These are phyloP conservation scores for Abscondita cerata DNA, from an alignment of 2,888 invertebrate species.

Conservation along the genomic window DNA sequence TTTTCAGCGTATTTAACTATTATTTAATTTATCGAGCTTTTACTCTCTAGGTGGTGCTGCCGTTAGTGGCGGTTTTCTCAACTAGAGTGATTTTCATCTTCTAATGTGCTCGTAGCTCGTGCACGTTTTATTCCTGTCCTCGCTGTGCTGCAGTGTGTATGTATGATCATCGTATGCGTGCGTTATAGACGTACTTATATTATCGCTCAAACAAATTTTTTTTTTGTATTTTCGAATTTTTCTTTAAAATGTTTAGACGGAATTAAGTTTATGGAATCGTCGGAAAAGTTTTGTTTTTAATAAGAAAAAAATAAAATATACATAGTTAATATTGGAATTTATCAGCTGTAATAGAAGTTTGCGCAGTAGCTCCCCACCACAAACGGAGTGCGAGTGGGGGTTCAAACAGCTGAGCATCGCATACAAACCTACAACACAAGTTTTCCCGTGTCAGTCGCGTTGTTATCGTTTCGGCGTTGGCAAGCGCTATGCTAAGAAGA, in stretches of 20 bases:
- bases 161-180: neutral
- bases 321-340: conserved; percentile 42
- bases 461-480: conserved; percentile 59
- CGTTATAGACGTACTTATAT: neutral
- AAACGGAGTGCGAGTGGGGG: conserved; percentile 44
- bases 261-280: too few relatives aligned
- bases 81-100: conserved; percentile 15
- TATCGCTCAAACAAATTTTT: conserved; percentile 5
- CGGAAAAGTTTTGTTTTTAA: conserved; percentile 6
- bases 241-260: too few relatives aligned
- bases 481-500: conserved; percentile 52
- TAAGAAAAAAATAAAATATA: conserved; percentile 11
- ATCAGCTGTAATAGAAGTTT: conserved; percentile 50
- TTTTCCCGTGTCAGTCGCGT: conserved; percentile 67
- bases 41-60: conserved; percentile 33
- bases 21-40: neutral
- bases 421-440: conserved; percentile 59
- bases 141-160: neutral
- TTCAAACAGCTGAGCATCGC: conserved; percentile 58
- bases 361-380: conserved; percentile 38
- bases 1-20: neutral
- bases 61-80: conserved; percentile 11
- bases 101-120: conserved; percentile 3
- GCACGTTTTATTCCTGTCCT: conserved; percentile 14
- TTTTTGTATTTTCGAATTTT: neutral